These are phyloP conservation scores for Spheniscus humboldti DNA, from an alignment of 2,797 vertebrate species.

Conservation along the genomic window DNA sequence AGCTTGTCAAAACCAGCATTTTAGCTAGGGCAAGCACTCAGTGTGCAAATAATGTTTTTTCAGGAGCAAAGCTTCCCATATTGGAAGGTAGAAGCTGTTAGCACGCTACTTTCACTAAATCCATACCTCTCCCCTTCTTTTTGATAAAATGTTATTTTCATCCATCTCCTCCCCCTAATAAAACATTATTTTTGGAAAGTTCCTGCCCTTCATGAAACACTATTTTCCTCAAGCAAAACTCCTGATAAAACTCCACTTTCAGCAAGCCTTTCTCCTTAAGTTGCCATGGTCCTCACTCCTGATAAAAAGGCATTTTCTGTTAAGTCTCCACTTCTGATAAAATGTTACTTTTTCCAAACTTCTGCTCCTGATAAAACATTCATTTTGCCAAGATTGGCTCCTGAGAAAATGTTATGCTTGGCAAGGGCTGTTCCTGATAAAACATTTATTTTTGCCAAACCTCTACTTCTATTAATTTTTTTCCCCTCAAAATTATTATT, in stretches of 20 bases:
- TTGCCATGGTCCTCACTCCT: background rate
- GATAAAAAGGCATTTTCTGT: constrained; percentile 28
- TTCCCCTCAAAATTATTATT: constrained; percentile 44
- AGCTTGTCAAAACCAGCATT: constrained; percentile 71
- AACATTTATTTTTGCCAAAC: constrained; percentile 55
- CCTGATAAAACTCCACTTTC: constrained; percentile 33
- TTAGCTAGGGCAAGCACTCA: constrained; percentile 14
- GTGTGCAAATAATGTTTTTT: constrained; percentile 67
- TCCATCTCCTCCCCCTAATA: constrained; percentile 9
- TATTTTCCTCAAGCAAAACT: constrained; percentile 6
- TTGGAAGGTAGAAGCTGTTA: constrained; percentile 60
- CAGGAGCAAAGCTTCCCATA: constrained; percentile 41
- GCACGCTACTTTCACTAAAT: constrained; percentile 47
- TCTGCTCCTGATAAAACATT: constrained; percentile 55
- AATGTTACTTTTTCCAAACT: constrained; percentile 36
- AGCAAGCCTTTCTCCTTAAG: constrained; percentile 30
- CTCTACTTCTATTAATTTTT: constrained; percentile 33
- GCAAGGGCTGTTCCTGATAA: constrained; percentile 7
- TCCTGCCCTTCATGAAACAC: constrained; percentile 6
- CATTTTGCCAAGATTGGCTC: constrained; percentile 39
- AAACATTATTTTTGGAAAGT: constrained; percentile 56
- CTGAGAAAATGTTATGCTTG: constrained; percentile 59
- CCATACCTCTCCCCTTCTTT: background rate
- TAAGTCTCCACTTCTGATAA: constrained; percentile 45
- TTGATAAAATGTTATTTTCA: constrained; percentile 48